Evolutionary conservation across 2,888 invertebrate genomes (phyloP), one percentile per base, ranked within the genome.

Genomic region (Eugnorisma glareosa): DNA sequence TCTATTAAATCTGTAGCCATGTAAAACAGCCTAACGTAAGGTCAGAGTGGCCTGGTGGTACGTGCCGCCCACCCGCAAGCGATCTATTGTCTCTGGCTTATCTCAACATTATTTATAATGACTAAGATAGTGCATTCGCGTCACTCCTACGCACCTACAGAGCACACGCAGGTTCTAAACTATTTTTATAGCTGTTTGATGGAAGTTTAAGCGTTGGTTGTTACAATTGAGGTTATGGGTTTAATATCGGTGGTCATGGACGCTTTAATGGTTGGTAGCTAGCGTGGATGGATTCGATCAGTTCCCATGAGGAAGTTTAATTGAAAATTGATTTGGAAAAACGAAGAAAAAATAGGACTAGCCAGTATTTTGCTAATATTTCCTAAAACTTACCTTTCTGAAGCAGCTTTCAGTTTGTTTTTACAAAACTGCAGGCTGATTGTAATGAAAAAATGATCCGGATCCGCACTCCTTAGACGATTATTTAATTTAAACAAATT

Each of bases 61-160:
- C 73, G 76, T 73, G 77, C 81, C 89, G 82, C 94, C 94, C 93
- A 94, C 94, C 83, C 81, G 83, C 91, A 90, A 90, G 90, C 89
- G 89, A 93, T 94, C 95, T 93, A 95, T 95, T 95, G 95, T 95
- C 93, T 95, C 81, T 89, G 70, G 91, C 93, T 94, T 94, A 94
- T 95, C 95, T 93, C 89, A 88, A 93, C 93, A 95, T 95, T 95
- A 95, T 93, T 95, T 95, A 94, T 94, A 95, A 95, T 94, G 94
- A 94, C 92, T 93, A 86, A 91, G 92, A 93, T 92, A 91, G 92
- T 92, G 91, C 93, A 92, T 93, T 93, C 91, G 92, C 89, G 92
- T 92, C 90, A 93, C 94, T 89, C 95, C 95, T 93, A 95, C 95
- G 92, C 93, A 72, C 35, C 67, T 67, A 70, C 59, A 54, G 76